Base-by-base conservation (phyloP, 37 sponge, comb jelly and placozoan genomes). In the Dysidea cf. avara region DNA sequence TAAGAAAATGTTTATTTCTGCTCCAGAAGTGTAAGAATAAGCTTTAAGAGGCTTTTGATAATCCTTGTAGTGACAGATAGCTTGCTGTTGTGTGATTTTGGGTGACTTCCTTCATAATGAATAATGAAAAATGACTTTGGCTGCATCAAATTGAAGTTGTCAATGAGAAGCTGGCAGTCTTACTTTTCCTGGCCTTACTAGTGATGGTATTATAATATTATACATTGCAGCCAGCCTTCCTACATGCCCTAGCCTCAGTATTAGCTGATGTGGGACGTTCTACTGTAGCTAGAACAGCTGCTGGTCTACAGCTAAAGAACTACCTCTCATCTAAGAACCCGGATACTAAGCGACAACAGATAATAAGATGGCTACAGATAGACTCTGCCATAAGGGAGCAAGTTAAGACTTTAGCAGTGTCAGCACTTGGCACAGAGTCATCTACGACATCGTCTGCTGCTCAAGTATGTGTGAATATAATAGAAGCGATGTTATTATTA, bases 301-400 rank as follows among this genome's bases (percentile, higher is more conserved):
- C 99, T 52, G 99, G 96, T 17, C 82, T 98, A 2, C 89, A 95
- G 65, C 80, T 98, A n/a, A 98, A 98, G 83, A 98, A 98, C 85
- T 86, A 86, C 59, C 88, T 98, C 16, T 92, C 95, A 24, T 77
- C 92, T 20, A 98, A 98, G 51, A 86, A 88, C 55, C 80, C 81
- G 12, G 74, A 49, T 1, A 56, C 82, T 37, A 76, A 74, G 37
- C 36, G 62, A 7, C 82, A 89, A 33, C 73, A 77, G 14, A 96
- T 91, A 50, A 87, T 89, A 52, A 40, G 81, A 39, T 98, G 99
- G 99, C 66, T 89, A 47, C 7, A 37, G 16, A 65, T 92, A 50
- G 90, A 88, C 9, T n/a, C 32, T 14, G 39, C 66, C 24, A 69
- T 84, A 5, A 56, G 92, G 36, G 46, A 75, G 20, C 64, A 85